Evolutionary conservation across 2,113 vertebrate species (phyloP), one percentile per base, ranked within the genome.

Genomic region (Chloebia gouldiae): DNA sequence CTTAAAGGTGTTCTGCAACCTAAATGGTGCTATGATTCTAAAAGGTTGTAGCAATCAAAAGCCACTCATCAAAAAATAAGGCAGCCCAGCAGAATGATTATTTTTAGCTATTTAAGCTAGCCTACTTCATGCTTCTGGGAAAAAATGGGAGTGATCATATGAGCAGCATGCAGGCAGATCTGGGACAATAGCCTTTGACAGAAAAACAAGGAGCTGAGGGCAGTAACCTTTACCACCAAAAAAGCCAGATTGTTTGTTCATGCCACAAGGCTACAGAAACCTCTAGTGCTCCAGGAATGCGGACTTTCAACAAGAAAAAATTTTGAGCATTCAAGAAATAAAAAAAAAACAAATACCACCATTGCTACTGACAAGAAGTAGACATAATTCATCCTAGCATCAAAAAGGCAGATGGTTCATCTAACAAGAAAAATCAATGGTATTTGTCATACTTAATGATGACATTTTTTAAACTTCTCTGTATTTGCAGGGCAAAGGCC

Each of bases 381-480:
- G 60, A 75, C 60, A 60, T 81, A 93, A 96, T 93, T 95, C 76
- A 95, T 68, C 23, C 69, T 64, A 94, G 68, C 69, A 94, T 86
- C 76, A 88, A 81, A 95, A 92, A 96, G 64, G 64, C 57, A 93
- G 79, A 90, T 88, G 88, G 79, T 86, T 95, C 88, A 95, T 84
- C 64, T 75, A 96, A 88, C 68, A 66, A 68, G 76, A 84, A 96
- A 85, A 94, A 96, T 84, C 95, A 88, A 42, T 95, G 89, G 65
- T 63, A 94, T 96, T 96, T 96, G 81, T 96, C 93, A 92, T 96
- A 73, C 37, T 93, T 96, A 94, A 95, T 86, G 76, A 15, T 94
- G 92, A 81, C 93, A 91, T 95, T 92, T 95, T 93, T 96, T 64
- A 93, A 93, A 95, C 83, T 89, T 90, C 85, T 90, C 64, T 93